phyloP scores from a whole-genome alignment of 2,888 invertebrate species.

The Acleris literana region DNA sequence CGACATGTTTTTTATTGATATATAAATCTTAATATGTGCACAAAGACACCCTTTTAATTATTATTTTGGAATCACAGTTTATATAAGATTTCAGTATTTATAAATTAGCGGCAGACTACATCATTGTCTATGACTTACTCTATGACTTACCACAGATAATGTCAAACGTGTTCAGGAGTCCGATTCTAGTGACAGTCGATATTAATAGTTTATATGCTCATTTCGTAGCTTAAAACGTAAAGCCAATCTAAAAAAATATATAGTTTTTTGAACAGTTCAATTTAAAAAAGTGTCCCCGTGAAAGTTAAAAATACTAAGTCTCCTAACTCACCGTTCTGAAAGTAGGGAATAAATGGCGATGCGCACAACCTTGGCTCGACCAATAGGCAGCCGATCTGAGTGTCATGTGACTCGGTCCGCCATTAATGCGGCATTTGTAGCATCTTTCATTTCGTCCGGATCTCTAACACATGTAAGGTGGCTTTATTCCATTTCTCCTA shows the following conservation, averaged over 20 bases:
- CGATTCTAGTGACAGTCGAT: too few relatives aligned
- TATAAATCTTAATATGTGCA: too few relatives aligned
- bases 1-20: too few relatives aligned
- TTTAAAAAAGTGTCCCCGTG: neutral
- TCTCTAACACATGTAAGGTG: constrained; percentile 4
- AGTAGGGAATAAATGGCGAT: constrained; percentile 2
- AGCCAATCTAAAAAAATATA: neutral
- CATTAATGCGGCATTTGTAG: constrained; percentile 3
- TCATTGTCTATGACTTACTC: too few relatives aligned
- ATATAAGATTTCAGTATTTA: too few relatives aligned
- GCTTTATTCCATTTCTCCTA: constrained; percentile 5
- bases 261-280: neutral
- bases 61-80: too few relatives aligned
- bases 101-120: too few relatives aligned
- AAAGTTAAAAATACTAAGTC: neutral
- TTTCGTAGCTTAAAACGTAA: neutral
- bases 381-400: constrained; percentile 1
- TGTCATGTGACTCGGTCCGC: neutral
- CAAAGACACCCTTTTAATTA: too few relatives aligned
- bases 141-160: too few relatives aligned
- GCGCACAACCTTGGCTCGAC: constrained; percentile 3
- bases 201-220: too few relatives aligned
- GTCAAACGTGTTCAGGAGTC: too few relatives aligned
- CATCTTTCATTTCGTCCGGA: constrained; percentile 12
- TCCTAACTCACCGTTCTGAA: constrained; percentile 1